Evolutionary conservation across 2,113 vertebrate genomes (phyloP).

Genomic region (Neolamprologus falcicula): DNA sequence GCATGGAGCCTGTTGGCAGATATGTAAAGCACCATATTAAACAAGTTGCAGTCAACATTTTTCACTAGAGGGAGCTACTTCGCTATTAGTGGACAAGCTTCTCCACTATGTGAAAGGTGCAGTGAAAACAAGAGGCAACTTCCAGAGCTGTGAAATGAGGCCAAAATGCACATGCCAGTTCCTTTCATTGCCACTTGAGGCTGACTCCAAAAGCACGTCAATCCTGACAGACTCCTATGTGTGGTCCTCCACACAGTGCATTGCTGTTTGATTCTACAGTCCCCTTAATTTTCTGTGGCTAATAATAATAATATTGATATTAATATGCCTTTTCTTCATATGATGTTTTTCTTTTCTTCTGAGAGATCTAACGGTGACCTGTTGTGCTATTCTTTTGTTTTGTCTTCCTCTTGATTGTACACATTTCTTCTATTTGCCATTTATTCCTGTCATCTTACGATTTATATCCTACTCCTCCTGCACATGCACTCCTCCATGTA

Average conservation of each 20-base stretch:
- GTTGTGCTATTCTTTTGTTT: neutral
- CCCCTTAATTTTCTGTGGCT: neutral
- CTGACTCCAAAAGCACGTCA: neutral
- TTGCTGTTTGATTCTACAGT: neutral
- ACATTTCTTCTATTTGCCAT: neutral
- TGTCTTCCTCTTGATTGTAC: neutral
- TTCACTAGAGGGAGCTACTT: neutral
- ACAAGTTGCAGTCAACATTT: neutral
- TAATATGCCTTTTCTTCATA: neutral
- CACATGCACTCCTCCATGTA: neutral
- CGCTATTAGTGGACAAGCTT: neutral
- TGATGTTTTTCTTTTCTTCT: neutral
- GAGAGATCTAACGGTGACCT: neutral
- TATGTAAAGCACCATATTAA: neutral
- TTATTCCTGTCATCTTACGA: neutral
- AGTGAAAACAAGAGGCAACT: neutral
- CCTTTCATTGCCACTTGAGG: neutral
- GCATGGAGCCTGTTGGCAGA: constrained; percentile 56
- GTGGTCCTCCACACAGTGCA: neutral
- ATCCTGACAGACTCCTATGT: neutral
- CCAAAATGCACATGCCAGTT: neutral
- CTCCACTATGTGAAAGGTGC: neutral
- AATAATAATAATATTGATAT: neutral
- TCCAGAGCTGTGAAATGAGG: neutral
- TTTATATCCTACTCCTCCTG: neutral